These are phyloP conservation scores for Pseudachorutes palmiensis DNA, from an alignment of 1,140 invertebrate genomes.

Conservation along the genomic window DNA sequence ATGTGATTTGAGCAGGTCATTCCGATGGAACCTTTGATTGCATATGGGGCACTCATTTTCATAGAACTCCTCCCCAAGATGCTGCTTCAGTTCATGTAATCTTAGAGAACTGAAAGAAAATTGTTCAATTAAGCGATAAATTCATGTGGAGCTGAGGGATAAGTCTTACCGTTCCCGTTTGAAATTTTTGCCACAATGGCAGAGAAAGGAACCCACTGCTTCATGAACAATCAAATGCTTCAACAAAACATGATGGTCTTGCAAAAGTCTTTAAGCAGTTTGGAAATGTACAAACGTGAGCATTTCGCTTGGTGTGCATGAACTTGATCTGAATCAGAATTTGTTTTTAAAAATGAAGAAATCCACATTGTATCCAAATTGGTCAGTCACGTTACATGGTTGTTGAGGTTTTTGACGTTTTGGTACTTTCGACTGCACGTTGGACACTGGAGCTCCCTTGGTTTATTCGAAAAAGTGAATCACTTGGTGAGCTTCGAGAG, in stretches of 20 bases:
- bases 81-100: constrained; percentile 1
- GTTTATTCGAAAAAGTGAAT: neutral
- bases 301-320: neutral
- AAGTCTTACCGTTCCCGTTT: neutral
- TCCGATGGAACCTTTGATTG: neutral
- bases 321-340: neutral
- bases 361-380: neutral
- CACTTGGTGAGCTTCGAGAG: neutral
- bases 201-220: neutral
- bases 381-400: neutral
- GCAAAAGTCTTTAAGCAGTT: neutral
- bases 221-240: neutral
- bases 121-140: neutral
- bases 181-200: constrained; percentile 4
- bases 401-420: neutral
- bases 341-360: neutral
- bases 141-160: neutral
- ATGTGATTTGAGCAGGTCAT: neutral
- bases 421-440: neutral
- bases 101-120: neutral
- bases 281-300: neutral
- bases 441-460: neutral
- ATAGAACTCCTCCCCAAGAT: neutral
- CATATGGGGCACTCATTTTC: neutral
- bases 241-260: neutral